Evolutionary conservation across 2,797 vertebrate genomes (phyloP).

Genomic region (Gallirallus australis): DNA sequence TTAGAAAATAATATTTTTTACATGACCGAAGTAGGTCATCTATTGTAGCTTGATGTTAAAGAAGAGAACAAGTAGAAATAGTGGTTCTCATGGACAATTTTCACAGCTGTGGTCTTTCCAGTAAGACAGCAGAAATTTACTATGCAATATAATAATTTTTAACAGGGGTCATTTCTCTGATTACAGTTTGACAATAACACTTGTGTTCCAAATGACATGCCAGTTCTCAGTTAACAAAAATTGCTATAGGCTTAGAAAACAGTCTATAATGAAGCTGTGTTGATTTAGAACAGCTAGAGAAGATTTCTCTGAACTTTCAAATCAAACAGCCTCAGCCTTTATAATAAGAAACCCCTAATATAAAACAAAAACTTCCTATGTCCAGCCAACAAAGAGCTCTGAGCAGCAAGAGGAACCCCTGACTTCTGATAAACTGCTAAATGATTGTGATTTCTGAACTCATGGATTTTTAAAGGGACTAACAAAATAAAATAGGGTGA

Average conservation of each 20-base stretch:
- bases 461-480: neutral
- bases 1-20: neutral
- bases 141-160: neutral
- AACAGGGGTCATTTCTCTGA: neutral
- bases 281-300: neutral
- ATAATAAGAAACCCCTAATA: rapidly evolving
- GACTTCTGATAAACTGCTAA: neutral
- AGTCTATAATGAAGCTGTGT: neutral
- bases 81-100: neutral
- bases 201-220: neutral
- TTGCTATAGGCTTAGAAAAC: neutral
- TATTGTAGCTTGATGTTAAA: neutral
- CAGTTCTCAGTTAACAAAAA: neutral
- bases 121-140: neutral
- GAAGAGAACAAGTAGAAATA: neutral
- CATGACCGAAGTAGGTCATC: neutral
- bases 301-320: neutral
- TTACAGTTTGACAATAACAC: neutral
- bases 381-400: neutral
- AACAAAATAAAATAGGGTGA: neutral
- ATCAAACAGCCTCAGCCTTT: neutral
- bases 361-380: neutral
- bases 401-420: neutral
- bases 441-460: neutral
- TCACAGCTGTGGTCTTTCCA: neutral